Conservation (phyloP, 2,888 invertebrate species). For the Tridacna crocea region DNA sequence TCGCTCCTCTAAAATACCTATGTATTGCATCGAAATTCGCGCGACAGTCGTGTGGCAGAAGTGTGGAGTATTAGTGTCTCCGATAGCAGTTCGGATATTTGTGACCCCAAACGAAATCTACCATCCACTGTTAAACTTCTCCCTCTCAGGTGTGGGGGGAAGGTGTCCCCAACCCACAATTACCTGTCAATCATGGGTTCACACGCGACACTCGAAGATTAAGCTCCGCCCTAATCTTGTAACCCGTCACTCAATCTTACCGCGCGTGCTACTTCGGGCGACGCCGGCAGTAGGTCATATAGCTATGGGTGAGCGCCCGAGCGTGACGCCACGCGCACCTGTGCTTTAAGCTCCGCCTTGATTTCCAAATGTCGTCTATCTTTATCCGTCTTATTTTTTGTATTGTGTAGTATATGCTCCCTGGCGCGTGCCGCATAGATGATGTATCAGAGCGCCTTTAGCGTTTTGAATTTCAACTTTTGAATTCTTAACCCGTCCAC, state of each 20-base stretch:
- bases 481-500: background rate
- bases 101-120: conserved; percentile 52
- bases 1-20: conserved; percentile 27
- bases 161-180: conserved; percentile 34
- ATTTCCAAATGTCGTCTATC: conserved; percentile 40
- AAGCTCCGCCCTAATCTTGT: conserved; percentile 55
- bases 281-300: conserved; percentile 31
- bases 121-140: conserved; percentile 47
- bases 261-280: conserved; percentile 53
- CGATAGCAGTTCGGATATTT: conserved; percentile 53
- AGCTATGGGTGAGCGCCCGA: conserved; percentile 50
- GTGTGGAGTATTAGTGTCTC: conserved; percentile 58
- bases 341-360: conserved; percentile 54
- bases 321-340: conserved; percentile 65
- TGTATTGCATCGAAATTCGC: conserved; percentile 40
- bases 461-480: conserved; percentile 66
- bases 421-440: conserved; percentile 61
- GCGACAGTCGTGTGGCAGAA: conserved; percentile 66
- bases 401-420: conserved; percentile 52
- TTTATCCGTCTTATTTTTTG: conserved; percentile 42
- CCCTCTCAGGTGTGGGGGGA: conserved; percentile 55
- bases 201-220: conserved; percentile 56
- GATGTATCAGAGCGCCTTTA: conserved; percentile 58
- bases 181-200: conserved; percentile 56
- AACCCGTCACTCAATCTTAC: conserved; percentile 49